Percentiles rank a stretch among this genome's conserved stretches.
Evolutionary conservation across 2,888 invertebrate genomes (phyloP).

Genomic region (Osedax fenrisi): DNA sequence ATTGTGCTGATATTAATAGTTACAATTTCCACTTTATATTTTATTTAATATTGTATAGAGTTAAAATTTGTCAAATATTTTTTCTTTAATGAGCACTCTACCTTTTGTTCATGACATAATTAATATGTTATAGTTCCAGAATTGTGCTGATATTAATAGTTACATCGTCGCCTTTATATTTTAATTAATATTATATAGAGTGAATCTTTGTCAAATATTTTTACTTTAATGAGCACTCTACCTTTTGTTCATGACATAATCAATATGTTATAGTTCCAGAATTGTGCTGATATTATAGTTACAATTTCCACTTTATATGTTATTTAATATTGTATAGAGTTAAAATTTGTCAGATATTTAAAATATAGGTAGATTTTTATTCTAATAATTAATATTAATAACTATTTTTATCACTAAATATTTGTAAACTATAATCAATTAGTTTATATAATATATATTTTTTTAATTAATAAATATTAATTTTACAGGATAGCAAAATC

Average conservation of each 20-base stretch:
- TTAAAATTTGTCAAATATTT: background rate
- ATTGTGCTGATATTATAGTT: background rate
- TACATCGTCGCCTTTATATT: background rate
- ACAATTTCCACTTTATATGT: background rate
- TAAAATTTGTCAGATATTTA: background rate
- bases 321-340: background rate
- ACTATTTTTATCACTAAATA: too few species aligned
- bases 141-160: background rate
- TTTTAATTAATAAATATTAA: constrained; percentile 27
- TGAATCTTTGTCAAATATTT: background rate
- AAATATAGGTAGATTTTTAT: too few species aligned
- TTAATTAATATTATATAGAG: background rate
- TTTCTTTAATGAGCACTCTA: background rate
- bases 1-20: background rate
- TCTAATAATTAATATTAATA: too few species aligned
- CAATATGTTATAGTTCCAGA: background rate
- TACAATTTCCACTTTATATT: background rate
- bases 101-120: background rate
- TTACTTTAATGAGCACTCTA: background rate
- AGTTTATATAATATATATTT: constrained; percentile 9
- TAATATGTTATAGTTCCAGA: background rate
- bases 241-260: background rate
- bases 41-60: background rate
- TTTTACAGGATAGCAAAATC: constrained; percentile 66
- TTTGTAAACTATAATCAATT: background rate